Base-by-base conservation (phyloP, 2,113 vertebrate species). In the Oreochromis aureus region DNA sequence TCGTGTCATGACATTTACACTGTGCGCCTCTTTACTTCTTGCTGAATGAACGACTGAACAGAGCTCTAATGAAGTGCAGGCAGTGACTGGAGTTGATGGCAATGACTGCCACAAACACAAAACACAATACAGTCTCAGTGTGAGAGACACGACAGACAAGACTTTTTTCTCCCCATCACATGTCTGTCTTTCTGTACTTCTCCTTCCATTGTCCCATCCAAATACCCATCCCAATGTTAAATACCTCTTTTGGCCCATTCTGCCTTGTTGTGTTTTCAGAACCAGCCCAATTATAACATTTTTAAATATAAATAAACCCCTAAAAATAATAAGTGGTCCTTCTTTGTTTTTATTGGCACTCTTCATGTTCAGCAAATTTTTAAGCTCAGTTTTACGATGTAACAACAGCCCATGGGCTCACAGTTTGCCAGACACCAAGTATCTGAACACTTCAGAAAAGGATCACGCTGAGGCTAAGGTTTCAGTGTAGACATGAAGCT, bases 71-170 rank as follows among this genome's bases (percentile, higher is more conserved):
- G 86, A 91, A 93, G 91, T 84, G 73, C 87, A 36, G 76, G 10
- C 81, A 34, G 61, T 36, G 59, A 85, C 56, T 78, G 85, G 78
- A 87, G 80, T 88, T 85, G 76, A 94, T 89, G 80, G 83, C 54
- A 55, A 55, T 24, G 86, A 87, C 76, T 55, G 54, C n/a, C 80
- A 41, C 83, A 86, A 30, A 86, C 69, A 81, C 39, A 54, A 81
- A 83, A 81, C 81, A 94, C 85, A 93, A 92, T 89, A 8, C 55
- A 41, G 51, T 53, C 89, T 83, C 90, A 93, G 91, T 92, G 83
- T 84, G 16, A 84, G 80, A 24, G 61, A 88, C 84, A 85, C 81
- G 36, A 76, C 81, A 76, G 83, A 90, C 84, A 89, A 90, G 83
- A 90, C 36, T 73, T 86, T 85, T 85, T 93, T 92, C 90, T 93